Base-by-base conservation (phyloP, 2,797 vertebrate species). In the Miichthys miiuy region DNA sequence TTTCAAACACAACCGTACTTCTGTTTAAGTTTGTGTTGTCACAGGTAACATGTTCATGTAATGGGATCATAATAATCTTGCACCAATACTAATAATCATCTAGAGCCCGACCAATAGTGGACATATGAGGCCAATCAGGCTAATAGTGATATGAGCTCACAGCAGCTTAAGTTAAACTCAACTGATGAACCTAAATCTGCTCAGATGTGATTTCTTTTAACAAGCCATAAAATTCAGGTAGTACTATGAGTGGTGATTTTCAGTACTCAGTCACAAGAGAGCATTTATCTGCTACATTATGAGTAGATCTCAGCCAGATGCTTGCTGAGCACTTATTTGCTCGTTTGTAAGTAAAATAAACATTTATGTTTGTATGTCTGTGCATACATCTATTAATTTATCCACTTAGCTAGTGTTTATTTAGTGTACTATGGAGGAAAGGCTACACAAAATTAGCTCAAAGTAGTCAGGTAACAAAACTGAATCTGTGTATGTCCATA, bases 171-270 rank as follows among this genome's bases (percentile, higher is more conserved):
- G 18, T 55, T 21, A 63, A 21, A 30, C 41, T 54, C 18, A 54
- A 25, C 50, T 61, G n/a, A 62, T 44, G 17, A 11, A 16, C 56
- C 55, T 23, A 34, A 21, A 61, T 61, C n/a, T 60, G 46, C 27
- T 60, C 21, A 61, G 30, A 25, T 16, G 17, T 14, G 46, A 52
- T 30, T n/a, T 71, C 6, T 23, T 51, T 71, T 21, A 64, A 27
- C 21, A 44, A 65, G 42, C 54, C 27, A 50, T 41, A 50, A 8
- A 65, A 50, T 50, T 68, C 13, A 72, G 76, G 54, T 5, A 68
- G 67, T 51, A 54, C 23, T 18, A 34, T 23, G 46, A 75, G 67
- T 46, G 46, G 21, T 6, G 17, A 69, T 68, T 46, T 56, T 27
- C 34, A 38, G 1, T 38, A 38, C 34, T 38, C 34, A 9, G 34